phyloP scores from a whole-genome alignment of 2,888 invertebrate genomes.

The Lasioglossum vierecki region DNA sequence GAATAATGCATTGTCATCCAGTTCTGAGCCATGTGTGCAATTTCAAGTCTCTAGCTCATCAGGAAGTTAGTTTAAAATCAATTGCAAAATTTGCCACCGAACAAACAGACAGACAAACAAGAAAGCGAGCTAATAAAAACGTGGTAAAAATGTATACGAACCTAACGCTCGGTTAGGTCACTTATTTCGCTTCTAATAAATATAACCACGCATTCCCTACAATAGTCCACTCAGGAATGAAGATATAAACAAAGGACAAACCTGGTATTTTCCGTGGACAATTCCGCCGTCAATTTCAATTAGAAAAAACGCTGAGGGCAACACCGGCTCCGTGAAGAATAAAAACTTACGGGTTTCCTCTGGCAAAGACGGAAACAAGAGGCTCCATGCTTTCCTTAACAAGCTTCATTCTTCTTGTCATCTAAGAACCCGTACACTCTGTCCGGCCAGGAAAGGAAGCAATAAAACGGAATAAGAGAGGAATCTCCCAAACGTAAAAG shows the following conservation, averaged over 20 bases:
- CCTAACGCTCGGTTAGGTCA: not conserved
- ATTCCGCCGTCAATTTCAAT: constrained; percentile 2
- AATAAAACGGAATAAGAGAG: constrained; percentile 4
- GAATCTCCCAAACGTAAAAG: not conserved
- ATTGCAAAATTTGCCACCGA: too few relatives aligned
- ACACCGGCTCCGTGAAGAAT: not conserved
- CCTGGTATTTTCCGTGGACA: not conserved
- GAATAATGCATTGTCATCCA: too few relatives aligned
- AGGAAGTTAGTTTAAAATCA: too few relatives aligned
- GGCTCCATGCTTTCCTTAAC: constrained; percentile 1
- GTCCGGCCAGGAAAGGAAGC: not conserved
- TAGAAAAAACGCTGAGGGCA: constrained; percentile 1
- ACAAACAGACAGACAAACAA: too few relatives aligned
- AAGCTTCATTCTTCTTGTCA: constrained; percentile 8
- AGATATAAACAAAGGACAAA: not conserved
- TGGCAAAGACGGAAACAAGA: constrained; percentile 2
- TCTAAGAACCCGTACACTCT: not conserved
- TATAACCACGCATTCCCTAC: not conserved
- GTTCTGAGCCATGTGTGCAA: too few relatives aligned
- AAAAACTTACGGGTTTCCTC: not conserved
- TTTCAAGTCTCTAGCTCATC: too few relatives aligned
- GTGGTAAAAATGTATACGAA: too few relatives aligned
- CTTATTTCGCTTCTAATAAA: not conserved
- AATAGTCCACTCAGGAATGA: not conserved
- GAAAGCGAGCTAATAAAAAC: too few relatives aligned